Evolutionary conservation across 2,797 vertebrate species (phyloP).

Genomic region (Sternotherus odoratus): DNA sequence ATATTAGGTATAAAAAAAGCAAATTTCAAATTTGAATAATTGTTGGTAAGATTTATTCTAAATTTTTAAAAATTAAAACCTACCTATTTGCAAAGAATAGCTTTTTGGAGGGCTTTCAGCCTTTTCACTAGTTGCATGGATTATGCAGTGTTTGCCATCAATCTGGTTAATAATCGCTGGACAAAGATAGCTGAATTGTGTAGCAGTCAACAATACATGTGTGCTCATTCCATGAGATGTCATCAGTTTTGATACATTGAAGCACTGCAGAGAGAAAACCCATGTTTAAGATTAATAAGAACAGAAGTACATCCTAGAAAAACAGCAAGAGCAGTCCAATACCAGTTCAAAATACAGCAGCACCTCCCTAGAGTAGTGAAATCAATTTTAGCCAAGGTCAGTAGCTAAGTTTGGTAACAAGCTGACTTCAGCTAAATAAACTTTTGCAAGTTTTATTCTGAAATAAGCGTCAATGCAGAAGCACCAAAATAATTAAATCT

Average conservation of each 20-base stretch:
- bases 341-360: background rate
- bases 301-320: background rate
- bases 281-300: background rate
- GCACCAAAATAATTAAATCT: background rate
- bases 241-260: slow-evolving; percentile 90
- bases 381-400: background rate
- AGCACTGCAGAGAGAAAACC: slow-evolving; percentile 82
- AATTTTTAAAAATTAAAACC: background rate
- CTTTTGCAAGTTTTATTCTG: background rate
- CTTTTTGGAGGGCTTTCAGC: slow-evolving; percentile 80
- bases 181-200: slow-evolving; percentile 92
- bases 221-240: slow-evolving; percentile 88
- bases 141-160: slow-evolving; percentile 87
- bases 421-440: background rate
- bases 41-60: background rate
- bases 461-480: background rate
- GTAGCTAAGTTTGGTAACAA: background rate
- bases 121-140: slow-evolving; percentile 81
- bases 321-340: background rate
- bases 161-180: slow-evolving; percentile 96
- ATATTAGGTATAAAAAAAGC: background rate
- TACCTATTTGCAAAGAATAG: slow-evolving; percentile 85
- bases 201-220: slow-evolving; percentile 80
- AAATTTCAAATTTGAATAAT: background rate
- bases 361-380: rapidly evolving